These are phyloP conservation scores for Odontamblyopus lacepedii DNA, from an alignment of 2,797 vertebrate genomes.

Conservation along the genomic window DNA sequence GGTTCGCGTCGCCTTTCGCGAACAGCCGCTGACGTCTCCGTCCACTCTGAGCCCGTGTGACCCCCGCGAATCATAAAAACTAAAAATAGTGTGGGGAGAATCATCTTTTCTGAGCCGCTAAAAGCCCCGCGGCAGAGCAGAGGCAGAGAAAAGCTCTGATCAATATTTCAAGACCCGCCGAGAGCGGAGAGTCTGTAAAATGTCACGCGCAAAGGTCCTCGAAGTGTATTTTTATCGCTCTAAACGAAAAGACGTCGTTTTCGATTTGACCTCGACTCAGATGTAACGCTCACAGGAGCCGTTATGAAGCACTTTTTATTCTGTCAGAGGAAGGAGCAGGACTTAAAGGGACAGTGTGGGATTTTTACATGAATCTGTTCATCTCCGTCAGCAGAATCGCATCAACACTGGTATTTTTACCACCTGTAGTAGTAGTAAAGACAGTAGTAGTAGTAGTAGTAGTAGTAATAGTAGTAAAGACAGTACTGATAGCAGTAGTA, in stretches of 20 bases:
- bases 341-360: too few species aligned
- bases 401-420: too few species aligned
- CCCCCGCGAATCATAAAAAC: neutral
- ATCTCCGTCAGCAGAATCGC: too few species aligned
- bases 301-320: neutral
- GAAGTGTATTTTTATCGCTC: neutral
- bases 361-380: too few species aligned
- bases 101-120: neutral
- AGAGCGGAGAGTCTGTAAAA: conserved; percentile 13
- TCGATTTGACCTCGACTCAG: neutral
- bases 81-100: neutral
- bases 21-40: neutral
- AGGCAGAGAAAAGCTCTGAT: conserved; percentile 2
- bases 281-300: neutral
- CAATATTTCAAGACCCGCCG: conserved; percentile 24
- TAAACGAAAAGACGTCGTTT: neutral
- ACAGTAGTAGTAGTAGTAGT: too few species aligned
- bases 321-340: too few species aligned
- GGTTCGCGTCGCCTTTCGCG: neutral
- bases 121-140: neutral
- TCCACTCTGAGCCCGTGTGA: neutral
- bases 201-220: conserved; percentile 13
- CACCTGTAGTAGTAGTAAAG: too few species aligned
- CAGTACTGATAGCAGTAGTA: too few species aligned
- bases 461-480: too few species aligned